phyloP scores from a whole-genome alignment of 2,113 vertebrate species.

The Ceyx cyanopectus region DNA sequence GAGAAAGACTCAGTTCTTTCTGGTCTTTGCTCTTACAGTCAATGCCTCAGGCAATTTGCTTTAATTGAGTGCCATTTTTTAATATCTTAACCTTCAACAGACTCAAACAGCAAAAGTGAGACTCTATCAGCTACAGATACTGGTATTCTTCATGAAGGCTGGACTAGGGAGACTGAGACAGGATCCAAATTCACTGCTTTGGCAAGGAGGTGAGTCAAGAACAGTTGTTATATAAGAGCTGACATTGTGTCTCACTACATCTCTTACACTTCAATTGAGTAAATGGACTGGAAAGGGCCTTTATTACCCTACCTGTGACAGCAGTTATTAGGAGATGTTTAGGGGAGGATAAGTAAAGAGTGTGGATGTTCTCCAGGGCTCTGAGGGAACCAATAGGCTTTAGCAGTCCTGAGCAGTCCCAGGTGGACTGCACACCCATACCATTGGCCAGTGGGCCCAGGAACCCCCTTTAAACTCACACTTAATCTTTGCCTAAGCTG shows the following conservation, averaged over 20 bases:
- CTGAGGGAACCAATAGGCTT: not conserved
- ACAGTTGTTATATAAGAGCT: not conserved
- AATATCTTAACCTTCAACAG: not conserved
- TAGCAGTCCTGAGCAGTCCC: not conserved
- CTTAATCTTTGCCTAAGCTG: not conserved
- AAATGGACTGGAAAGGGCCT: not conserved
- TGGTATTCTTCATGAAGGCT: not conserved
- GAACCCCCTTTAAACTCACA: not conserved
- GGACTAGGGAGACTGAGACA: not conserved
- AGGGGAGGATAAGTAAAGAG: not conserved
- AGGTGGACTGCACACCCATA: not conserved
- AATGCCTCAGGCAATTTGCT: not conserved
- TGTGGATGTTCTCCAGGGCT: not conserved
- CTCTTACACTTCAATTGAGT: not conserved
- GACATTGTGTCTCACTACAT: not conserved
- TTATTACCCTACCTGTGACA: not conserved
- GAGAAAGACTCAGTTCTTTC: not conserved
- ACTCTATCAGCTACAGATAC: not conserved
- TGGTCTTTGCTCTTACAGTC: not conserved
- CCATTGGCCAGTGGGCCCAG: not conserved
- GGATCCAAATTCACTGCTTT: not conserved
- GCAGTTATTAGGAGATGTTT: not conserved
- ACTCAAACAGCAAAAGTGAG: not conserved
- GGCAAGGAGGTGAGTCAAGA: not conserved
- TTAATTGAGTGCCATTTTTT: not conserved